Conservation (phyloP, 1,140 invertebrate species). For the Drosophila takahashii region DNA sequence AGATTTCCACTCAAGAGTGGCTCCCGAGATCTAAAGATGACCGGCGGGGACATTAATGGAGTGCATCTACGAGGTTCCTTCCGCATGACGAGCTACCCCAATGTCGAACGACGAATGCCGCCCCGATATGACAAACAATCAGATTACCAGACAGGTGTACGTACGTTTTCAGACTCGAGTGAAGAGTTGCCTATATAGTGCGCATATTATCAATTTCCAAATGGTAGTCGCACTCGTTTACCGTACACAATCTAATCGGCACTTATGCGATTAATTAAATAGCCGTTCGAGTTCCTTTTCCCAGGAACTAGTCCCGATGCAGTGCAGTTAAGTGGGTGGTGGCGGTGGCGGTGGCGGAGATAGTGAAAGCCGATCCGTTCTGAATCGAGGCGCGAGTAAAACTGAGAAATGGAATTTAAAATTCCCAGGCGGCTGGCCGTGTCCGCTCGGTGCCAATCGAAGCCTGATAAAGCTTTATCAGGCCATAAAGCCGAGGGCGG, state of each 20-base stretch:
- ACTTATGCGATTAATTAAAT: slow-evolving; percentile 44
- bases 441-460: slow-evolving; percentile 39
- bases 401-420: slow-evolving; percentile 57
- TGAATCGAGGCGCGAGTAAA: slow-evolving; percentile 58
- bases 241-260: slow-evolving; percentile 31
- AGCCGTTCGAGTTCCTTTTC: slow-evolving; percentile 27
- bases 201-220: slow-evolving; percentile 27
- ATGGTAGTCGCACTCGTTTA: slow-evolving; percentile 24
- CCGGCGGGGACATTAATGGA: background rate
- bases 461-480: slow-evolving; percentile 68
- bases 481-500: slow-evolving; percentile 34
- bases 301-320: slow-evolving; percentile 22
- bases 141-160: slow-evolving; percentile 46
- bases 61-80: slow-evolving; percentile 1
- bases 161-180: slow-evolving; percentile 12
- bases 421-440: slow-evolving; percentile 19
- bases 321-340: background rate
- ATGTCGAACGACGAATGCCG: slow-evolving; percentile 20
- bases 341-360: background rate
- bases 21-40: background rate
- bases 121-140: slow-evolving; percentile 4
- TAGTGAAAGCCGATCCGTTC: slow-evolving; percentile 38
- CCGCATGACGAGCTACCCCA: slow-evolving; percentile 35
- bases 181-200: slow-evolving; percentile 16
- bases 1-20: too few species aligned